Conservation (phyloP, 2,888 invertebrate genomes). For the Stenolophus ochropezus region DNA sequence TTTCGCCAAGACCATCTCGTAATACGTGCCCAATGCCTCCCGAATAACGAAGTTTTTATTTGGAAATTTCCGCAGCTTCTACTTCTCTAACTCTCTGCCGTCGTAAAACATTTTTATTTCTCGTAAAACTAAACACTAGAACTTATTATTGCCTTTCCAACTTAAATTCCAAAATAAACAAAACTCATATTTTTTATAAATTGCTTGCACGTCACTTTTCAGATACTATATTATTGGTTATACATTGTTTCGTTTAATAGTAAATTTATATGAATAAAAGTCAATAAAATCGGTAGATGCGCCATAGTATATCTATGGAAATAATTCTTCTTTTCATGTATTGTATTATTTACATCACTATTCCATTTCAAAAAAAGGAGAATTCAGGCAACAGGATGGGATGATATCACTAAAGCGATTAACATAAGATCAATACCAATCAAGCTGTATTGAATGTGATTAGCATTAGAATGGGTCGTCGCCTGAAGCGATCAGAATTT, state of each 20-base stretch:
- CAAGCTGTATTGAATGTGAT: not conserved
- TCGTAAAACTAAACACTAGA: constrained; percentile 9
- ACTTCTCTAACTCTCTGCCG: not conserved
- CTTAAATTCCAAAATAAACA: not conserved
- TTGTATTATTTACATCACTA: too few species aligned
- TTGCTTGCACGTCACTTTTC: too few species aligned
- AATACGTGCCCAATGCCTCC: constrained; percentile 21
- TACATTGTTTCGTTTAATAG: too few species aligned
- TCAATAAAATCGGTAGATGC: too few species aligned
- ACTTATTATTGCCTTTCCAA: not conserved
- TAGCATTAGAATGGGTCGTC: not conserved
- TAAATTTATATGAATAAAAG: too few species aligned
- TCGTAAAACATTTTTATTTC: constrained; percentile 27
- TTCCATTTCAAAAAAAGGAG: too few species aligned
- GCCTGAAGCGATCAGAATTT: too few species aligned
- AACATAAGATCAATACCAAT: not conserved
- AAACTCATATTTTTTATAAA: not conserved
- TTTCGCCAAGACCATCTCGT: constrained; percentile 15
- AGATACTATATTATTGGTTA: too few species aligned
- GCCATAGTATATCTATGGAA: too few species aligned
- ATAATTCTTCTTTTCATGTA: too few species aligned
- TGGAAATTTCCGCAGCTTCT: constrained; percentile 20
- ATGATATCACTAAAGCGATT: not conserved
- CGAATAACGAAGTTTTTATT: constrained; percentile 29
- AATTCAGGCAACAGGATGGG: too few species aligned